Evolutionary conservation across 2,888 invertebrate genomes (phyloP).

Genomic region (Conchocele bisecta): DNA sequence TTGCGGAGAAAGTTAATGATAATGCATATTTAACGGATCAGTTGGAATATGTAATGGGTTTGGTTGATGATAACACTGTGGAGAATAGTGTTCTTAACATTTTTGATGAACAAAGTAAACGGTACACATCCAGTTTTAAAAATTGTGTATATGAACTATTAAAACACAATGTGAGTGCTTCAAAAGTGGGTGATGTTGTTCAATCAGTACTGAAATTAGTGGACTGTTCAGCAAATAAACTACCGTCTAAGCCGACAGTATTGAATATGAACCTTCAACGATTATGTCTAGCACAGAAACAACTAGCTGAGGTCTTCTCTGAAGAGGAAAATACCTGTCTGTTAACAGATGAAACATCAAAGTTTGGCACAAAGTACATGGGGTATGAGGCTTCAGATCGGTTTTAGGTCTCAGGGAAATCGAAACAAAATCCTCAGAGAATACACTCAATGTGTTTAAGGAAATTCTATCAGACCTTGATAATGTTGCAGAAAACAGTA

Average conservation of each 20-base stretch:
- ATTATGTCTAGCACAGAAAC: conserved; percentile 37
- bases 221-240: too few species aligned
- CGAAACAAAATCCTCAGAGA: conserved; percentile 37
- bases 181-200: too few species aligned
- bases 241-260: conserved; percentile 27
- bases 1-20: too few species aligned
- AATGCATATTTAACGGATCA: too few species aligned
- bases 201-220: too few species aligned
- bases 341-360: conserved; percentile 46
- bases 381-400: conserved; percentile 43
- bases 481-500: not conserved
- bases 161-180: too few species aligned
- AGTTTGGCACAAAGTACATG: conserved; percentile 40
- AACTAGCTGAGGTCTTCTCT: conserved; percentile 39
- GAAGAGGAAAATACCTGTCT: conserved; percentile 28
- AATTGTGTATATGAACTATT: too few species aligned
- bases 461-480: conserved; percentile 35
- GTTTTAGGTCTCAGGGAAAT: conserved; percentile 48
- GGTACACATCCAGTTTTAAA: too few species aligned
- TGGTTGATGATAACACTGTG: too few species aligned
- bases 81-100: too few species aligned
- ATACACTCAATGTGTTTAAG: conserved; percentile 32
- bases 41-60: too few species aligned
- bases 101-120: too few species aligned
- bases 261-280: conserved; percentile 50